These are phyloP conservation scores for Stictocephala bisonia DNA, from an alignment of 2,888 invertebrate species.

Conservation along the genomic window DNA sequence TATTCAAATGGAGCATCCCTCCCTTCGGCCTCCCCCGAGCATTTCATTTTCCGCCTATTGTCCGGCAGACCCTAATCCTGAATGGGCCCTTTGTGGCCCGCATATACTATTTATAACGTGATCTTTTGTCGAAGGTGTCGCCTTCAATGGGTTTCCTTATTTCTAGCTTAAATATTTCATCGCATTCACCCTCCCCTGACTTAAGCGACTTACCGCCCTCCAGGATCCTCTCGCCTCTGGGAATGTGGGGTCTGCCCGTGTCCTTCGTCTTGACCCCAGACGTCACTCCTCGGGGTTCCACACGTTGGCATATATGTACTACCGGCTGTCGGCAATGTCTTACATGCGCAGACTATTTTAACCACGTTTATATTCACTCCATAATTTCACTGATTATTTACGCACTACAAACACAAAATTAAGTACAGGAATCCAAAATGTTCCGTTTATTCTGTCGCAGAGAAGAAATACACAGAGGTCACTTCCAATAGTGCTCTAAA, in stretches of 20 bases:
- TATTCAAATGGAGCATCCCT: constrained; percentile 40
- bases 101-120: constrained; percentile 52
- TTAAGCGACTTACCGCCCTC: constrained; percentile 38
- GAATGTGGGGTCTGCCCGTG: background rate
- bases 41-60: constrained; percentile 29
- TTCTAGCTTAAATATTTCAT: constrained; percentile 53
- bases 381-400: background rate
- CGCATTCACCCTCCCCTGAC: constrained; percentile 37
- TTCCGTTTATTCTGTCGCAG: no score
- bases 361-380: no score
- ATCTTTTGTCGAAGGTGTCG: constrained; percentile 51
- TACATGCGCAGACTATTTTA: no score
- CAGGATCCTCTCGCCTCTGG: background rate
- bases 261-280: no score
- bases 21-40: background rate
- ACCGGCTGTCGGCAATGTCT: no score
- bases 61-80: constrained; percentile 43
- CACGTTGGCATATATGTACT: no score
- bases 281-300: no score
- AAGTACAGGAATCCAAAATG: no score
- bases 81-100: constrained; percentile 48
- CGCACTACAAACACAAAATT: background rate
- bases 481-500: no score
- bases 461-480: no score
- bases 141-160: constrained; percentile 51